These are phyloP conservation scores for Toxonevra muliebris DNA, from an alignment of 2,888 invertebrate species.

Conservation along the genomic window DNA sequence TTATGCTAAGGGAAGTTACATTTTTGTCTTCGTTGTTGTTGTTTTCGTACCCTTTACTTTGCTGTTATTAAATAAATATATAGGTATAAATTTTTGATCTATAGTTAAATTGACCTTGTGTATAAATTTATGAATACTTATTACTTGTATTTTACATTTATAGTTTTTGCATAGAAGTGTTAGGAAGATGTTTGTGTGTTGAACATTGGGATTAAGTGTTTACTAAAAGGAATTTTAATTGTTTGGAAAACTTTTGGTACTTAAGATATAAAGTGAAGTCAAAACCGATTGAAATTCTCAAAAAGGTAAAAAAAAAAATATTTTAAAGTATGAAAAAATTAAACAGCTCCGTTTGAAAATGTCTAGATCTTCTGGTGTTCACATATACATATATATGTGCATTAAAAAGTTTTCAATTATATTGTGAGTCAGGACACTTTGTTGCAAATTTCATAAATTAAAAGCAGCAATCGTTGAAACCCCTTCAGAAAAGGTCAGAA, in stretches of 20 bases:
- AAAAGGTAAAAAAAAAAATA: no score
- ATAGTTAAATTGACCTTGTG: neutral
- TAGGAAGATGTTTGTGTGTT: neutral
- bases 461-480: no score
- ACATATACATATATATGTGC: no score
- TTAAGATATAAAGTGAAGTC: no score
- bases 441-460: no score
- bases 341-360: no score
- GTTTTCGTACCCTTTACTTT: neutral
- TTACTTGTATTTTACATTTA: neutral
- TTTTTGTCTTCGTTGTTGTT: neutral
- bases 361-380: no score
- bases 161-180: neutral
- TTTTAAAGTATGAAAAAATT: no score
- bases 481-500: no score
- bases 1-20: neutral
- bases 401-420: no score
- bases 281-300: no score
- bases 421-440: no score
- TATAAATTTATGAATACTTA: neutral
- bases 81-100: neutral
- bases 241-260: constrained; percentile 28
- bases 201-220: constrained; percentile 25
- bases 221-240: constrained; percentile 29
- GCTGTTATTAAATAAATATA: neutral